Evolutionary conservation across 2,113 vertebrate genomes (phyloP).

Genomic region (Corvus hawaiiensis): DNA sequence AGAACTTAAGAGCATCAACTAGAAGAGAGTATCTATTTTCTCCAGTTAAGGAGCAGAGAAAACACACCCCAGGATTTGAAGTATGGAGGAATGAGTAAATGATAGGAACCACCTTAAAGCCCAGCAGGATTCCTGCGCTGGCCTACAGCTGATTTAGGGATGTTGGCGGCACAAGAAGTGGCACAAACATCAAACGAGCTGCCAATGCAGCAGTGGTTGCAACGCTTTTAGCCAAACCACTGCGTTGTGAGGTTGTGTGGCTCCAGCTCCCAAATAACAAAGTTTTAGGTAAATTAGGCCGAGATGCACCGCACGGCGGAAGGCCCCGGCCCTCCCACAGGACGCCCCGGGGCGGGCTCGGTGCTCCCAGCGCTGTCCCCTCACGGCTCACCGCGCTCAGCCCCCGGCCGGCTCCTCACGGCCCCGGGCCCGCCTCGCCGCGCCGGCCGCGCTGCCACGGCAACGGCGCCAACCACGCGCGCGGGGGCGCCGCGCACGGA

Average conservation of each 20-base stretch:
- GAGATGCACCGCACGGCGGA: rapidly evolving
- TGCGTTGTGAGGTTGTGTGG: rapidly evolving
- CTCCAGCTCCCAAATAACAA: no score
- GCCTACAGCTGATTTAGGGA: no score
- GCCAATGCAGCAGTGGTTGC: rapidly evolving
- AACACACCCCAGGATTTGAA: not conserved
- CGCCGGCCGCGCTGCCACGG: not conserved
- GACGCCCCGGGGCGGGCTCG: not conserved
- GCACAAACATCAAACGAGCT: rapidly evolving
- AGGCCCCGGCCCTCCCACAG: not conserved
- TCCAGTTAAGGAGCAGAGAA: not conserved
- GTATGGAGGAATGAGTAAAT: rapidly evolving
- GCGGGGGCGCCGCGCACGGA: not conserved
- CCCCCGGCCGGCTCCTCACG: not conserved
- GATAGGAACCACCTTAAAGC: not conserved
- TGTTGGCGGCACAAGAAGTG: not conserved
- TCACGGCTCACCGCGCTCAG: not conserved
- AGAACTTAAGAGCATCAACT: not conserved
- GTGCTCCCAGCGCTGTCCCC: not conserved
- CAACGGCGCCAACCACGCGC: not conserved
- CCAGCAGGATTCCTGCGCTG: not conserved
- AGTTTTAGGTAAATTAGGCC: rapidly evolving
- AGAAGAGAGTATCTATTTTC: not conserved
- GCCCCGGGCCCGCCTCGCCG: not conserved
- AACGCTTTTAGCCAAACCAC: not conserved